Percentiles rank a stretch among this genome's conserved stretches.
phyloP scores from a whole-genome alignment of 2,797 vertebrate species.

The Channallabes apus region DNA sequence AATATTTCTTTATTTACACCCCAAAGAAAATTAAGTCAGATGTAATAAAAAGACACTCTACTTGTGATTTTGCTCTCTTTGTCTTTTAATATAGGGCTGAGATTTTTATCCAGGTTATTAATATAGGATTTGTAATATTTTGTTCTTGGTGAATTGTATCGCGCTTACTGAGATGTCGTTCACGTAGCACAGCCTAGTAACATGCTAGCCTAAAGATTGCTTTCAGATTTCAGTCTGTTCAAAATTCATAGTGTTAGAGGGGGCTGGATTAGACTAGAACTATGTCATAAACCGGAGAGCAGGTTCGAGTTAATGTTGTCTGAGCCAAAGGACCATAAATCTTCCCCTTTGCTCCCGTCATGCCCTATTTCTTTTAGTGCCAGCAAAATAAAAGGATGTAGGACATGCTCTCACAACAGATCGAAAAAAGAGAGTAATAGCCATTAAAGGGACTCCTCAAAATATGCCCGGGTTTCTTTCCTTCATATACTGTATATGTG shows the following conservation, averaged over 20 bases:
- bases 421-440: constrained; percentile 66
- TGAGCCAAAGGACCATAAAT: constrained; percentile 63
- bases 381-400: constrained; percentile 60
- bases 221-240: constrained; percentile 43
- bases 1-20: constrained; percentile 7
- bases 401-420: constrained; percentile 58
- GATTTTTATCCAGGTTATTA: constrained; percentile 25
- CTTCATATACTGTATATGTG: constrained; percentile 27
- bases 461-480: constrained; percentile 41
- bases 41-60: neutral
- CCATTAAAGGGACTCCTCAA: constrained; percentile 55
- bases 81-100: neutral
- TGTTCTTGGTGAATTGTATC: constrained; percentile 18
- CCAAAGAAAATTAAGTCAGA: neutral
- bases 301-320: constrained; percentile 62
- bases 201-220: constrained; percentile 42
- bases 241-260: constrained; percentile 34
- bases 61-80: neutral
- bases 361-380: constrained; percentile 70
- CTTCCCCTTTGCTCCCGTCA: constrained; percentile 64
- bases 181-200: constrained; percentile 14
- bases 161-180: constrained; percentile 12
- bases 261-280: constrained; percentile 39
- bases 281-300: constrained; percentile 45
- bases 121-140: constrained; percentile 29